These are phyloP conservation scores for Macropus fuliginosus DNA, from an alignment of 2,797 vertebrate species.

Conservation along the genomic window DNA sequence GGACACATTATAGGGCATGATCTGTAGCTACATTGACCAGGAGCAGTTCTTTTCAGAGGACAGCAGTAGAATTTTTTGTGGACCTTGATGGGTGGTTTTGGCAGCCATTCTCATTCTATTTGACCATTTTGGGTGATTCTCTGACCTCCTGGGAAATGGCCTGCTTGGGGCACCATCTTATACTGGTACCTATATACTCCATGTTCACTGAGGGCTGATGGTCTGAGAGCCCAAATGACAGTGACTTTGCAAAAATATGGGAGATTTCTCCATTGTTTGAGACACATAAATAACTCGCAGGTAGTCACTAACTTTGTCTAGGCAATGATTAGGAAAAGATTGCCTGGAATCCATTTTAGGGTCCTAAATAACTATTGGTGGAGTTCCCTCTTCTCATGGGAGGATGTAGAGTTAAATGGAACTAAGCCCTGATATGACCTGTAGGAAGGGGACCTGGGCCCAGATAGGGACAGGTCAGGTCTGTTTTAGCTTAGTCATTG, in stretches of 20 bases:
- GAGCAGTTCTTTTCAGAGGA: background rate
- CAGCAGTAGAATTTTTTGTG: background rate
- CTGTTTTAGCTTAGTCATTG: background rate
- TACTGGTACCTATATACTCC: background rate
- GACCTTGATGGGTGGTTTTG: background rate
- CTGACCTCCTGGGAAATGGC: background rate
- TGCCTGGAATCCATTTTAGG: background rate
- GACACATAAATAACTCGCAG: background rate
- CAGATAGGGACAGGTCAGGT: background rate
- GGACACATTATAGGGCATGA: background rate
- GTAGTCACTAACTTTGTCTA: background rate
- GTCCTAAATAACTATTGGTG: background rate
- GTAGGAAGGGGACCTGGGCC: background rate
- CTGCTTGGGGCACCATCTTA: background rate
- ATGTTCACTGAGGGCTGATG: background rate
- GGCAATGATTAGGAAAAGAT: background rate
- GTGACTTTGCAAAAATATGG: background rate
- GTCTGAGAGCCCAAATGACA: background rate
- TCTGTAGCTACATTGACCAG: background rate
- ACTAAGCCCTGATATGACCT: background rate
- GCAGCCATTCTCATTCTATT: background rate
- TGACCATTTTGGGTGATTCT: background rate
- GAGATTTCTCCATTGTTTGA: background rate
- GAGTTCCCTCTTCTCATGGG: background rate
- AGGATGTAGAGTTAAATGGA: background rate